A percentile compares a stretch with the other conserved stretches of the same genome.
These are phyloP conservation scores for Galeopterus variegatus DNA, from an alignment of 2,113 vertebrate species.

Conservation along the genomic window DNA sequence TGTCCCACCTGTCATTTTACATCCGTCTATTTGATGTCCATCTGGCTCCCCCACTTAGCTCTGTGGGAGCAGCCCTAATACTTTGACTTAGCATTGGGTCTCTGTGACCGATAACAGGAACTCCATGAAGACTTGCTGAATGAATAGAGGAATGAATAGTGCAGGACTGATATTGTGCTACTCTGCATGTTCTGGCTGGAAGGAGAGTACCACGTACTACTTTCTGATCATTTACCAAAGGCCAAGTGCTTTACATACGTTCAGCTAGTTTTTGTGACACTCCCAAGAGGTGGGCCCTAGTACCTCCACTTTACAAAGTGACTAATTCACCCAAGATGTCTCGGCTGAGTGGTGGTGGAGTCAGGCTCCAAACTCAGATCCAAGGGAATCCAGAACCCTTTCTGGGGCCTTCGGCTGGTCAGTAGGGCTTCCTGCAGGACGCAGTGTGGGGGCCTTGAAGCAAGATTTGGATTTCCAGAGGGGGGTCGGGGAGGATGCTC, in stretches of 20 bases:
- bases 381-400: background rate
- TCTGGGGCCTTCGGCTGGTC: background rate
- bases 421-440: background rate
- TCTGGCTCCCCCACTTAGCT: too few species aligned
- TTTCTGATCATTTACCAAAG: background rate
- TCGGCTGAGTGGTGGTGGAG: background rate
- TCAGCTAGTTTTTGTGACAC: background rate
- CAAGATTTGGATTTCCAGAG: background rate
- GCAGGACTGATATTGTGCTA: fast-evolving
- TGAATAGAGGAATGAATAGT: background rate
- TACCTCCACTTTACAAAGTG: background rate
- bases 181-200: background rate
- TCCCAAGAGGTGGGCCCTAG: background rate
- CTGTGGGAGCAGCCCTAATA: fast-evolving
- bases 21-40: fast-evolving
- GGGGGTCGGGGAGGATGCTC: background rate
- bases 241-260: background rate
- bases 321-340: background rate
- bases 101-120: background rate
- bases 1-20: fast-evolving
- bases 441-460: background rate
- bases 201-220: too few species aligned
- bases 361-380: background rate
- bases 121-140: background rate
- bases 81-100: background rate